Base-by-base conservation (phyloP, 2,797 vertebrate genomes). In the Tachyglossus aculeatus region DNA sequence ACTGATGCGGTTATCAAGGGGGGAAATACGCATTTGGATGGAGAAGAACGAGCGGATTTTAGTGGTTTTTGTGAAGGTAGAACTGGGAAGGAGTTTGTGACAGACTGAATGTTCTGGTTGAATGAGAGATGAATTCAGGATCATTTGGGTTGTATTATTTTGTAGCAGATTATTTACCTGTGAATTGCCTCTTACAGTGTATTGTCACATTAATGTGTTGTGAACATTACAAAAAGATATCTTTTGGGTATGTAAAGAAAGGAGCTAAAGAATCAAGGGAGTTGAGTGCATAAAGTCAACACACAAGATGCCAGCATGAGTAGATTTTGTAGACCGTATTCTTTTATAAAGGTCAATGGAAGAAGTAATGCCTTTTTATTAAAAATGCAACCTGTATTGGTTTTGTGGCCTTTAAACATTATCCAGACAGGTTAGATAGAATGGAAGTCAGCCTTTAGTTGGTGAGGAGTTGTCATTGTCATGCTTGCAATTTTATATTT, bases 291-390 rank as follows among this genome's bases (percentile, higher is more conserved):
- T 58, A 68, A 83, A 60, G 66, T 71, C 71, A 74, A 16, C 43
- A 54, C 14, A 39, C 52, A 66, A 76, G 63, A 37, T 47, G 25
- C 57, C 66, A 71, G 50, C 32, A 81, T 60, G 55, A 73, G 53
- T 66, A 64, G 67, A 60, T 70, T 86, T 68, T 77, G 72, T 63
- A 47, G 71, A 34, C 47, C n/a, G 2, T 48, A n/a, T 32, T 67
- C 36, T 53, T 57, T 59, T 51, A 13, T 59, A 78, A 83, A 83
- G 74, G 77, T 71, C 81, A 78, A 41, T 56, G 19, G 41, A 58
- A 62, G 67, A 63, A 69, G 66, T 57, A 75, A 54, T 72, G 57
- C 48, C 27, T 75, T 80, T 81, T 78, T 55, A 81, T 69, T 74
- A 53, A 71, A 76, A 53, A 67, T 59, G 55, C 43, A 70, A 60